Evolutionary conservation across 2,888 invertebrate species (phyloP).

Genomic region (Uropetala carovei): DNA sequence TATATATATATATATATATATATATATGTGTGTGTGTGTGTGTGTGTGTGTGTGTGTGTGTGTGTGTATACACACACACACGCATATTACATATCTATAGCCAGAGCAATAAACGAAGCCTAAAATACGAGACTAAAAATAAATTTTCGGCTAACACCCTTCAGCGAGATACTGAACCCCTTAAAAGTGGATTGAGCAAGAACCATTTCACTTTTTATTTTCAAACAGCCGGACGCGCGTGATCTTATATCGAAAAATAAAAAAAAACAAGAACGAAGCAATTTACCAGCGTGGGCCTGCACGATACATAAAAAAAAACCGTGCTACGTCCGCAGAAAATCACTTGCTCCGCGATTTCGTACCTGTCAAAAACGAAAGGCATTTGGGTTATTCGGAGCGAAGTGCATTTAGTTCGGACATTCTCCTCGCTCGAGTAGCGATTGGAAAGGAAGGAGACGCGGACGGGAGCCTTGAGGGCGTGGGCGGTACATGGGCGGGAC

Average conservation of each 20-base stretch:
- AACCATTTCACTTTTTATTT: not conserved
- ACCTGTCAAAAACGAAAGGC: not conserved
- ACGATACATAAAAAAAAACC: not conserved
- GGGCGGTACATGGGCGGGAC: not conserved
- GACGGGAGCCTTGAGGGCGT: not conserved
- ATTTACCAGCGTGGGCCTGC: not conserved
- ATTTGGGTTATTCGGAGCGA: slow-evolving; percentile 17
- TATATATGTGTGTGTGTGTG: too few species aligned
- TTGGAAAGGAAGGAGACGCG: not conserved
- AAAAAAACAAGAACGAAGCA: not conserved
- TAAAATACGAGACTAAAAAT: too few species aligned
- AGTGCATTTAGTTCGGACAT: not conserved
- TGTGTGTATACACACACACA: too few species aligned
- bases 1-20: too few species aligned
- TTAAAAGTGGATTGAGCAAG: not conserved
- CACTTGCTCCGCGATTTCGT: not conserved
- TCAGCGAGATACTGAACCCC: not conserved
- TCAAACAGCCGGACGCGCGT: not conserved
- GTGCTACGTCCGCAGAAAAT: not conserved
- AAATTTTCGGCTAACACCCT: too few species aligned
- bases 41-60: too few species aligned
- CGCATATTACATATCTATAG: too few species aligned
- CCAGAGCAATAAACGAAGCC: too few species aligned
- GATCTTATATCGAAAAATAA: not conserved
- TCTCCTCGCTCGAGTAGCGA: not conserved